These are phyloP conservation scores for Mobula hypostoma DNA, from an alignment of 2,113 vertebrate genomes.

Conservation along the genomic window DNA sequence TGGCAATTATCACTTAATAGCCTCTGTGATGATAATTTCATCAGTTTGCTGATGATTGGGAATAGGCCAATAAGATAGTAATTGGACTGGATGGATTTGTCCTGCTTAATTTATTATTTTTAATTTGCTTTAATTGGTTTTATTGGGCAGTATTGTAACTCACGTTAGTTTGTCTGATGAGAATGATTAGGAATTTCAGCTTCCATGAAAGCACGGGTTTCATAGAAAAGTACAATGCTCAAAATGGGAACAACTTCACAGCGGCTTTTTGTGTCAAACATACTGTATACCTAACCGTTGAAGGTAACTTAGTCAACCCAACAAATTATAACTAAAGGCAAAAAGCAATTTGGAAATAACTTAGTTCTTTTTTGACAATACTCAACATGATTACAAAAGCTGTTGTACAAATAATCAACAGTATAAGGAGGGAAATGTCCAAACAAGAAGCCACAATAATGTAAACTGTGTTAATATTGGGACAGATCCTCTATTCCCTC, in stretches of 20 bases:
- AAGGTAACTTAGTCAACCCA: neutral
- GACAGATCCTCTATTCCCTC: too few relatives aligned
- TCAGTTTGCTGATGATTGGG: neutral
- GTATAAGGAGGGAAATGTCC: neutral
- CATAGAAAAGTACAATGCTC: neutral
- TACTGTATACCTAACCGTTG: neutral
- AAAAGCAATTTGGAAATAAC: neutral
- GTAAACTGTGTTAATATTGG: too few relatives aligned
- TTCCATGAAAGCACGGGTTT: neutral
- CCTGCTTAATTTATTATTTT: neutral
- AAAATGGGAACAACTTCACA: neutral
- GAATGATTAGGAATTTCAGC: neutral
- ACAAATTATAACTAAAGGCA: neutral
- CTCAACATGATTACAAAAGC: too few relatives aligned
- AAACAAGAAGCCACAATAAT: too few relatives aligned
- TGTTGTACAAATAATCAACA: neutral
- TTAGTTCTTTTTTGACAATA: neutral
- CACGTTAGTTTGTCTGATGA: neutral
- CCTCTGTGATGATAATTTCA: neutral
- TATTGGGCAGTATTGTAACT: neutral
- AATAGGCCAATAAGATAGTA: neutral
- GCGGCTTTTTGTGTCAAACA: neutral
- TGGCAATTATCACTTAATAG: neutral
- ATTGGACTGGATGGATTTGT: neutral
- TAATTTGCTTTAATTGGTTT: neutral